Evolutionary conservation across 2,888 invertebrate genomes (phyloP).

Genomic region (Dynastes tityus): DNA sequence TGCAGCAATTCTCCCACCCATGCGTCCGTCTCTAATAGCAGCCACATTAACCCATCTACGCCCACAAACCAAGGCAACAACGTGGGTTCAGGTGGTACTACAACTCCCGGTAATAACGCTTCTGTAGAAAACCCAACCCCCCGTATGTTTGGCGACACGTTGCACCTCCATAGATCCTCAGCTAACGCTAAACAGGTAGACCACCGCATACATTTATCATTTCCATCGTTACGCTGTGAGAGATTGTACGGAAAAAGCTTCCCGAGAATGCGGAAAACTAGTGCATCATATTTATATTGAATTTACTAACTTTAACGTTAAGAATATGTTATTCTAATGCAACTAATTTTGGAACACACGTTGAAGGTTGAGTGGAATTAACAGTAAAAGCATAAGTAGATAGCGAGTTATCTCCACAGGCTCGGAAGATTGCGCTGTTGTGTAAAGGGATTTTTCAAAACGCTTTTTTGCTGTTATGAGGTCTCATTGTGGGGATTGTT

Average conservation of each 20-base stretch:
- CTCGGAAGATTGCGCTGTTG: no score
- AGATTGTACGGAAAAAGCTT: slow-evolving; percentile 21
- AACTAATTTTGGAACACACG: background rate
- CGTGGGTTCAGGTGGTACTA: slow-evolving; percentile 54
- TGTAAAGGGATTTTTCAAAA: no score
- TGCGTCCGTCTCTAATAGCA: slow-evolving; percentile 53
- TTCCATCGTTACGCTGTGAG: slow-evolving; percentile 29
- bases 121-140: slow-evolving; percentile 74
- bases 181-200: slow-evolving; percentile 72
- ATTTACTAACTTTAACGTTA: background rate
- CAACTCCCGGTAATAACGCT: slow-evolving; percentile 66
- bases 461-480: no score
- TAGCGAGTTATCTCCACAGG: no score
- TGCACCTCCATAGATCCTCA: slow-evolving; percentile 72
- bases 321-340: background rate
- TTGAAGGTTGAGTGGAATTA: background rate
- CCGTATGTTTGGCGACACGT: slow-evolving; percentile 84
- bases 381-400: no score
- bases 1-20: slow-evolving; percentile 50
- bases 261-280: background rate
- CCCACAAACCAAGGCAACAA: slow-evolving; percentile 59
- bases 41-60: slow-evolving; percentile 56
- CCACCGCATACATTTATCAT: slow-evolving; percentile 42
- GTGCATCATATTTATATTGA: background rate
- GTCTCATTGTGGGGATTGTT: no score